Conservation (phyloP, 2,113 vertebrate species). For the Ascaphus truei region DNA sequence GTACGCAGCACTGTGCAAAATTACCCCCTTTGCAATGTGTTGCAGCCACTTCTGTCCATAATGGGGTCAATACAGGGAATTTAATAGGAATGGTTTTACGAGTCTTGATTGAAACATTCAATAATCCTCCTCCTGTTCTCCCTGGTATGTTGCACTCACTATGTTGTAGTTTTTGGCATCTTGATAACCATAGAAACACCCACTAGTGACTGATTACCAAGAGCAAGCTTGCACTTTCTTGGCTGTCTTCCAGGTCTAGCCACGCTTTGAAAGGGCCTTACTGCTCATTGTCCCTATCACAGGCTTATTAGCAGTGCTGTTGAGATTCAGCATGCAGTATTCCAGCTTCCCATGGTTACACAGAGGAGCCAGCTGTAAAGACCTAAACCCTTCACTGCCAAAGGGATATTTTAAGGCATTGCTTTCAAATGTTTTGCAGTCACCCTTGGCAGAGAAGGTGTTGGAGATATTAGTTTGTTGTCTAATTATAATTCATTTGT, state of each 20-base stretch:
- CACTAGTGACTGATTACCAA: constrained; percentile 30
- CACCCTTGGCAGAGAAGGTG: too few species aligned
- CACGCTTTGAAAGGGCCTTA: constrained; percentile 7
- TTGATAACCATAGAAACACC: constrained; percentile 1
- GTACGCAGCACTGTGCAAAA: too few species aligned
- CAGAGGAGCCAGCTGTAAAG: neutral
- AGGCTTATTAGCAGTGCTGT: neutral
- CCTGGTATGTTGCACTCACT: too few species aligned
- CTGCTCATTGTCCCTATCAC: constrained; percentile 4
- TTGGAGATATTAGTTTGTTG: too few species aligned
- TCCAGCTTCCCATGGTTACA: neutral
- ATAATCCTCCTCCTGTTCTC: neutral
- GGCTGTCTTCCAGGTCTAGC: constrained; percentile 8
- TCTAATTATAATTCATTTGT: constrained; percentile 4
- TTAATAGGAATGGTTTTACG: too few species aligned
- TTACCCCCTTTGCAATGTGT: too few species aligned
- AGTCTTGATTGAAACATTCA: neutral
- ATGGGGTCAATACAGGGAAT: too few species aligned
- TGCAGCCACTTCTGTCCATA: too few species aligned
- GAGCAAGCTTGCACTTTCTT: constrained; percentile 5
- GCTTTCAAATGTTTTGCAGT: too few species aligned
- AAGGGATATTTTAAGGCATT: too few species aligned
- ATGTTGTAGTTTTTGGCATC: constrained; percentile 17
- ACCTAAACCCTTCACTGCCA: neutral
- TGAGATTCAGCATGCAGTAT: neutral